phyloP scores from a whole-genome alignment of 2,797 vertebrate genomes.

The Esox masquinongy region DNA sequence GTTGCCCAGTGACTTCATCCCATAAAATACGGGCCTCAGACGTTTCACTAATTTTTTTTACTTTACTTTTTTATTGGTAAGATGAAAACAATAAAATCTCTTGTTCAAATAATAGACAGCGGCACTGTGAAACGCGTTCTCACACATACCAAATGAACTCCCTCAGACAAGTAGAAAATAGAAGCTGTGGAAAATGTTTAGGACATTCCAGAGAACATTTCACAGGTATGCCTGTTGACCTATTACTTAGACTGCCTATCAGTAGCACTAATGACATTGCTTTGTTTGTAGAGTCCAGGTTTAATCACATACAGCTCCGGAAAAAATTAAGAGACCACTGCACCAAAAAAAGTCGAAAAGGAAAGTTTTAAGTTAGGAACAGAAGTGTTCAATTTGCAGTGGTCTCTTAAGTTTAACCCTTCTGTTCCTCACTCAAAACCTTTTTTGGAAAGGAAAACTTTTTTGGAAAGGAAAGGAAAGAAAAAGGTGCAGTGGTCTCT shows the following conservation, averaged over 20 bases:
- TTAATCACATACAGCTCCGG: too few relatives aligned
- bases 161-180: not conserved
- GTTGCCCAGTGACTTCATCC: constrained; percentile 34
- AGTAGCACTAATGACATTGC: not conserved
- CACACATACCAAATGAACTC: constrained; percentile 5
- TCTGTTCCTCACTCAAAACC: too few relatives aligned
- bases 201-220: not conserved
- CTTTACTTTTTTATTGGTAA: not conserved
- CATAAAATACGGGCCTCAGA: constrained; percentile 33
- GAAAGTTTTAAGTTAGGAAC: too few relatives aligned
- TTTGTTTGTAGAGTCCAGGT: not conserved
- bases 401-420: too few relatives aligned
- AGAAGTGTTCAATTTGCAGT: too few relatives aligned
- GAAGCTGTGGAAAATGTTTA: constrained; percentile 2
- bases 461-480: too few relatives aligned
- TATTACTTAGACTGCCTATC: not conserved
- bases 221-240: not conserved
- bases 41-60: constrained; percentile 2
- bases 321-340: too few relatives aligned
- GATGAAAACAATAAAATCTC: not conserved
- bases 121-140: constrained; percentile 1
- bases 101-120: not conserved
- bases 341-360: too few relatives aligned
- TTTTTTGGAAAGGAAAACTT: too few relatives aligned
- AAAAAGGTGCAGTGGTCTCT: too few relatives aligned